Conservation (phyloP, 2,888 invertebrate genomes). For the Sclerodermus sp. region DNA sequence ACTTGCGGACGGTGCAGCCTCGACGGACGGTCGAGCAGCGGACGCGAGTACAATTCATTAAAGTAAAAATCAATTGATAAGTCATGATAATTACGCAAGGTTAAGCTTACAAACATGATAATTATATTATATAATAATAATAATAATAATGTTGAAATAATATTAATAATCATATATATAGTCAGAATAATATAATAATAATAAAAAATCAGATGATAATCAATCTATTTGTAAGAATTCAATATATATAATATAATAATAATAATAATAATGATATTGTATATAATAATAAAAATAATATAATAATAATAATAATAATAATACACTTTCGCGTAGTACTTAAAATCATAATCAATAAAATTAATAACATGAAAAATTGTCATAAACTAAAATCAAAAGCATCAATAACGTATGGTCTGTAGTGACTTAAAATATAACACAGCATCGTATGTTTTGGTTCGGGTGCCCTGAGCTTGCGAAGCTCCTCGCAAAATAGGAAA, state of each 20-base stretch:
- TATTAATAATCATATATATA: conserved; percentile 8
- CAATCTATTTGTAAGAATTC: conserved; percentile 1
- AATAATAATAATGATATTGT: conserved; percentile 19
- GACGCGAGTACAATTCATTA: conserved; percentile 45
- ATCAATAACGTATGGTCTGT: conserved; percentile 54
- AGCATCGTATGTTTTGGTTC: conserved; percentile 54
- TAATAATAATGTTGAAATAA: conserved; percentile 16
- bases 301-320: conserved; percentile 27
- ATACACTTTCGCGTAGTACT: conserved; percentile 38
- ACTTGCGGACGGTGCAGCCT: background rate
- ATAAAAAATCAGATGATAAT: conserved; percentile 9
- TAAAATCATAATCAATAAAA: conserved; percentile 53
- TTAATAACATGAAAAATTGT: conserved; percentile 55
- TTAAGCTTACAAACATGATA: conserved; percentile 26
- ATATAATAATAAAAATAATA: conserved; percentile 31
- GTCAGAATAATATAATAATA: conserved; percentile 11
- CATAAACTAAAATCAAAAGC: conserved; percentile 54
- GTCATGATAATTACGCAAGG: conserved; percentile 37
- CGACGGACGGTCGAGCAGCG: conserved; percentile 36
- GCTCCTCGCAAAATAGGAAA: background rate
- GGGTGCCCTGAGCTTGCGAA: conserved; percentile 24
- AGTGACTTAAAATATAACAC: conserved; percentile 56
- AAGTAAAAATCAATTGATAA: conserved; percentile 38
- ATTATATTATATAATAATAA: conserved; percentile 14
- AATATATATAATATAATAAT: conserved; percentile 23